Base-by-base conservation (phyloP, 1,140 invertebrate species). In the Diorhabda sublineata region DNA sequence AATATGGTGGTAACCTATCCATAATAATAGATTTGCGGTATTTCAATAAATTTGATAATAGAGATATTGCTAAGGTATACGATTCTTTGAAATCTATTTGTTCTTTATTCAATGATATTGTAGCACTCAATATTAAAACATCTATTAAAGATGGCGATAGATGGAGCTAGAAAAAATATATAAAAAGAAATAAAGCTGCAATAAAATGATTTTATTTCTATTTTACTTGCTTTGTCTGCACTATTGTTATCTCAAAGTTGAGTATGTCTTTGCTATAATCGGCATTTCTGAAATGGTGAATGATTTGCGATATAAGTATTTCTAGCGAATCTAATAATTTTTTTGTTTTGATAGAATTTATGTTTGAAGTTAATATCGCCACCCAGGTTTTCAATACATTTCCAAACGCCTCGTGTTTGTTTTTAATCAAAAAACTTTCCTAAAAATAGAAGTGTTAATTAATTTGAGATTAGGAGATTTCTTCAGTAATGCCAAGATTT, bases 1-100 rank as follows among this genome's bases (percentile, higher is more conserved):
- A 66, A 71, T 71, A 80, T 3, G 71, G 52, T 5, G 78, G 74
- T 60, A 80, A 64, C 26, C 78, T 69, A 68, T 79, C 79, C 72
- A 75, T 75, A 3, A 79, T 70, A 42, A 80, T 58, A 5, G 76
- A 65, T 61, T 77, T 76, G 41, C 78, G 69, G 58, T 71, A 67
- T 69, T 76, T 79, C 58, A 79, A 61, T 56, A 79, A 66, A 57
- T 58, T 68, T 59, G 78, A 77, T 57, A 80, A 58, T 26, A 78
- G 45, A 47, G 71, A 47, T 9, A 77, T 67, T 42, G 74, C 56
- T 41, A 61, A 47, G 43, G 56, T 68, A 61, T 72, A 79, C 4
- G 57, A 59, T 8, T 43, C 42, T 45, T 71, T 62, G 60, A 78
- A 78, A 59, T 74, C 45, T n/a, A 58, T 8, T 2, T n/a, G 42